Conservation (phyloP, 2,888 invertebrate genomes). For the Thereva unica region DNA sequence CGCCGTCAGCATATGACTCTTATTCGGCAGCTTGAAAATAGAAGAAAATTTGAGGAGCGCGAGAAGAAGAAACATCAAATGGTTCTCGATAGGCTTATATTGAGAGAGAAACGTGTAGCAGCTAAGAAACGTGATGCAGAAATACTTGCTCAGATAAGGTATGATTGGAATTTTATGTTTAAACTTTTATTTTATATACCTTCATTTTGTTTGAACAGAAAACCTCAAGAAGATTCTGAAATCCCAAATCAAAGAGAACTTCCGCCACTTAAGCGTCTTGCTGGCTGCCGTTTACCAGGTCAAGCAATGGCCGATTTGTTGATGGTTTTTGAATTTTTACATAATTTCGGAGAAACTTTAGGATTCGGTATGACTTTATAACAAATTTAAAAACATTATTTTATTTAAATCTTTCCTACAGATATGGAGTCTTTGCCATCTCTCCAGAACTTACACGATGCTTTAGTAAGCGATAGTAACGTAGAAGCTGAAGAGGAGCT, state of each 20-base stretch:
- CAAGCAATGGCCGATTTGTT: constrained; percentile 89
- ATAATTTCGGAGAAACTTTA: constrained; percentile 93
- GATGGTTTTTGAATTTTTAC: constrained; percentile 95
- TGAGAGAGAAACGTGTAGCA: constrained; percentile 83
- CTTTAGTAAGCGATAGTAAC: constrained; percentile 74
- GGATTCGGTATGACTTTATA: constrained; percentile 76
- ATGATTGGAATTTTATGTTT: not conserved
- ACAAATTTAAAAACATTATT: not conserved
- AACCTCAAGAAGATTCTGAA: constrained; percentile 91
- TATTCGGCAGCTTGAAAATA: constrained; percentile 82
- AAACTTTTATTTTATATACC: not conserved
- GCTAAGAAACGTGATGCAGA: constrained; percentile 71
- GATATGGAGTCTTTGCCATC: constrained; percentile 87
- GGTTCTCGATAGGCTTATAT: constrained; percentile 80
- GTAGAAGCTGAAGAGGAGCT: constrained; percentile 83
- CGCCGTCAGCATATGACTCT: constrained; percentile 88
- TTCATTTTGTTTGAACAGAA: constrained; percentile 59
- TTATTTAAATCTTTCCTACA: constrained; percentile 48
- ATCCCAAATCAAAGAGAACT: constrained; percentile 74
- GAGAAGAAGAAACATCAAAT: constrained; percentile 69
- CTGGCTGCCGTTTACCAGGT: constrained; percentile 79
- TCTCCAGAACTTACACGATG: constrained; percentile 83
- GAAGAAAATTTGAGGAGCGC: constrained; percentile 84
- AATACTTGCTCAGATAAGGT: constrained; percentile 68
- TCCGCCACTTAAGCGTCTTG: constrained; percentile 75